These are phyloP conservation scores for Hipparchia semele DNA, from an alignment of 2,888 invertebrate species.

Conservation along the genomic window DNA sequence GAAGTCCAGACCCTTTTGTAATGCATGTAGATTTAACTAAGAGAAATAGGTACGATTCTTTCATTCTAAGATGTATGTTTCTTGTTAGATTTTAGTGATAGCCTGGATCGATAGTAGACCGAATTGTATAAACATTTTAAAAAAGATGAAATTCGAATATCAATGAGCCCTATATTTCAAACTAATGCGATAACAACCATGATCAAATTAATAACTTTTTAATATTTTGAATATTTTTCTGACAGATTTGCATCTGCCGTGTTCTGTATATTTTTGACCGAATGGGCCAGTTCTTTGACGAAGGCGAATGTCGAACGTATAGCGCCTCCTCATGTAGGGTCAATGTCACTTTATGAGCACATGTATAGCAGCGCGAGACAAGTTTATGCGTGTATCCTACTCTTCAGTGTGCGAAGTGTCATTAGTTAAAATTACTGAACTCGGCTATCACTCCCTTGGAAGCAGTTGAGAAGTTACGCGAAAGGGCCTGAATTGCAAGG, in stretches of 20 bases:
- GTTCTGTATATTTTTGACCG: neutral
- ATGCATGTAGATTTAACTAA: too few relatives aligned
- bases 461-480: constrained; percentile 70
- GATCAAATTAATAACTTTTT: neutral
- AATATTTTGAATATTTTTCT: neutral
- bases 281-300: neutral
- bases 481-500: constrained; percentile 49
- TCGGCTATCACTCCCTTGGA: constrained; percentile 72
- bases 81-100: too few relatives aligned
- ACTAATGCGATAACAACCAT: neutral
- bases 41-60: too few relatives aligned
- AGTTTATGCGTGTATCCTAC: constrained; percentile 41
- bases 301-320: neutral
- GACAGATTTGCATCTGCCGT: neutral
- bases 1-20: too few relatives aligned
- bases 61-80: too few relatives aligned
- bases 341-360: neutral
- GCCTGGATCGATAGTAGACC: too few relatives aligned
- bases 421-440: constrained; percentile 79
- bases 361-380: constrained; percentile 22
- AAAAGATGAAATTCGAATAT: neutral
- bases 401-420: constrained; percentile 58
- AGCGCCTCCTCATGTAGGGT: neutral
- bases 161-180: neutral
- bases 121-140: too few relatives aligned